phyloP scores from a whole-genome alignment of 2,113 vertebrate genomes.

The Plotosus lineatus region DNA sequence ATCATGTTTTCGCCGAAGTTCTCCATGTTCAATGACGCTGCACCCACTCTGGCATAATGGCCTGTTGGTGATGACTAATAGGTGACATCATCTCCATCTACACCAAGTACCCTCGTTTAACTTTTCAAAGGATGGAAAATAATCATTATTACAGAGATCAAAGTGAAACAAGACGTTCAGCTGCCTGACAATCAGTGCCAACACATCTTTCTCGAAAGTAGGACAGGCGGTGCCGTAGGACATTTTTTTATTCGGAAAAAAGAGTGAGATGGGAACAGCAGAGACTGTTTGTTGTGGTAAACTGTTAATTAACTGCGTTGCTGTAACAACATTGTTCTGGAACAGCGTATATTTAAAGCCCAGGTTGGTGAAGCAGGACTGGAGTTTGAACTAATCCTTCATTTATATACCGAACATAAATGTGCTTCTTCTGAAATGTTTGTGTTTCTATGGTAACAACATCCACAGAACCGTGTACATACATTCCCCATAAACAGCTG shows the following conservation, averaged over 20 bases:
- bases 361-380: neutral
- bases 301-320: neutral
- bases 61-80: constrained; percentile 51
- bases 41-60: constrained; percentile 53
- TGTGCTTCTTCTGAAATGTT: too few species aligned
- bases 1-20: constrained; percentile 27
- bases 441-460: too few species aligned
- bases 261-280: neutral
- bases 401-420: too few species aligned
- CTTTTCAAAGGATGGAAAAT: constrained; percentile 44
- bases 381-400: too few species aligned
- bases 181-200: constrained; percentile 18
- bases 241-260: constrained; percentile 20
- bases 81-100: constrained; percentile 64
- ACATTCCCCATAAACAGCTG: too few species aligned
- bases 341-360: neutral
- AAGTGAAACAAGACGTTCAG: constrained; percentile 14
- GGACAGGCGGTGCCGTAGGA: constrained; percentile 33
- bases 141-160: constrained; percentile 8
- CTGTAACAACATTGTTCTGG: neutral
- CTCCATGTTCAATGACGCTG: constrained; percentile 54
- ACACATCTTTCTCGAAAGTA: constrained; percentile 42
- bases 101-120: constrained; percentile 37
- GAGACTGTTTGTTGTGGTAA: constrained; percentile 6
- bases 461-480: too few species aligned